Evolutionary conservation across 2,113 vertebrate species (phyloP).

Genomic region (Heloderma charlesbogerti): DNA sequence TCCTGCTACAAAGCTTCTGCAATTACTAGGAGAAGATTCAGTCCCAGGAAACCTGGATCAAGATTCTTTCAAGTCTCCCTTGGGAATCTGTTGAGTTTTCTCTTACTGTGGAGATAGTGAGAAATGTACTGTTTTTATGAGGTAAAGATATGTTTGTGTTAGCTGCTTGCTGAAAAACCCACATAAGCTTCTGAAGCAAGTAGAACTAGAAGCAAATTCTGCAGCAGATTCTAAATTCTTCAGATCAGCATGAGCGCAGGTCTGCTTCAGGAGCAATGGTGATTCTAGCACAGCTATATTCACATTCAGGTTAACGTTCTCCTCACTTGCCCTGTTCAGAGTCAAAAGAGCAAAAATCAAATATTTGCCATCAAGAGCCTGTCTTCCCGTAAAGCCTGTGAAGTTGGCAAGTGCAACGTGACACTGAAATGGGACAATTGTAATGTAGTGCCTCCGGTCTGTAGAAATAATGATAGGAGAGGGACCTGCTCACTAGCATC

Average conservation of each 20-base stretch:
- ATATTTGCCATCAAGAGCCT: background rate
- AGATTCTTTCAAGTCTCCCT: background rate
- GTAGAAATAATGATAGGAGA: background rate
- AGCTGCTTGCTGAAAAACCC: background rate
- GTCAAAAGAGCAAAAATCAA: background rate
- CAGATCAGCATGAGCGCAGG: background rate
- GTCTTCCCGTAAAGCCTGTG: background rate
- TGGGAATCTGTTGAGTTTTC: background rate
- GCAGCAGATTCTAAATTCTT: background rate
- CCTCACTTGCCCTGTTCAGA: background rate
- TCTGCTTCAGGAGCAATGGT: background rate
- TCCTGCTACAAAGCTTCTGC: background rate
- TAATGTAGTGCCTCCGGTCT: too few relatives aligned
- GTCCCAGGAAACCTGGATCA: background rate
- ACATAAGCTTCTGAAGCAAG: background rate
- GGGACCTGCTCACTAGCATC: background rate
- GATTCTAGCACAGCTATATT: background rate
- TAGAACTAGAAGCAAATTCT: background rate
- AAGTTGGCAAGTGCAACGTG: background rate
- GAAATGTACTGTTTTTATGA: conserved; percentile 1
- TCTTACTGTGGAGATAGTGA: background rate
- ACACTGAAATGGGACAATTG: background rate
- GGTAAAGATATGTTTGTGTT: background rate
- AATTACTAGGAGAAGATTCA: background rate
- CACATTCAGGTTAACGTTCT: background rate